phyloP scores from a whole-genome alignment of 1,140 invertebrate genomes.

The Bombus cullumanus region DNA sequence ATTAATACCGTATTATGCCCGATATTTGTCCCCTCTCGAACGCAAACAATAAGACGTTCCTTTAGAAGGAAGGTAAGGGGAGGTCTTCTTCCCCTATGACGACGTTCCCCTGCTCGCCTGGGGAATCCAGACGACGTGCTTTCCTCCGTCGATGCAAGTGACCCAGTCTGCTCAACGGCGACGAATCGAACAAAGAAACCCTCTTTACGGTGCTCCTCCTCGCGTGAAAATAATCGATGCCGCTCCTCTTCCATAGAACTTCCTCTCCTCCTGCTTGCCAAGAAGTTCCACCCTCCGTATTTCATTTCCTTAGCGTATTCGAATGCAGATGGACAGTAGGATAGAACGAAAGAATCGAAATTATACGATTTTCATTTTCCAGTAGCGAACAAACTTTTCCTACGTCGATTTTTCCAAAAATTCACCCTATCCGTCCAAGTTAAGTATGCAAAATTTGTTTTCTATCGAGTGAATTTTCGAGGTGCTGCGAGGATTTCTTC shows the following conservation, averaged over 20 bases:
- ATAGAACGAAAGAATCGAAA: too few relatives aligned
- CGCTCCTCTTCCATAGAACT: constrained; percentile 15
- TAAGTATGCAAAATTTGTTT: too few relatives aligned
- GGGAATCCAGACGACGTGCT: constrained; percentile 34
- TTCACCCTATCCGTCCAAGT: rapidly evolving
- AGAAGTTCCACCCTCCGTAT: not conserved
- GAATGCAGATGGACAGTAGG: not conserved
- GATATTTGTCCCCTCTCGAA: constrained; percentile 7
- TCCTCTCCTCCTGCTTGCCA: not conserved
- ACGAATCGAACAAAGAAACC: constrained; percentile 62
- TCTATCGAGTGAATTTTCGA: too few relatives aligned
- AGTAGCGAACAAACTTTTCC: too few relatives aligned
- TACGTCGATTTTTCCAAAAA: too few relatives aligned
- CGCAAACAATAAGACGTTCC: constrained; percentile 18
- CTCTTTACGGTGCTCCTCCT: constrained; percentile 59
- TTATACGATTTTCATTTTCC: too few relatives aligned
- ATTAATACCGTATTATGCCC: constrained; percentile 42
- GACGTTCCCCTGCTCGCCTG: not conserved
- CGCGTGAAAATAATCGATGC: constrained; percentile 75
- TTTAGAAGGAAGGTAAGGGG: not conserved
- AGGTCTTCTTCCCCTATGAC: constrained; percentile 11
- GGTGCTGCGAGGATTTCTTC: not conserved
- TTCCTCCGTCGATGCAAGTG: constrained; percentile 57
- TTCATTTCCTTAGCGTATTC: not conserved
- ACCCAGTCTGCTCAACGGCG: constrained; percentile 52